Conservation (phyloP, 2,113 vertebrate species). For the Grallaria varia region DNA sequence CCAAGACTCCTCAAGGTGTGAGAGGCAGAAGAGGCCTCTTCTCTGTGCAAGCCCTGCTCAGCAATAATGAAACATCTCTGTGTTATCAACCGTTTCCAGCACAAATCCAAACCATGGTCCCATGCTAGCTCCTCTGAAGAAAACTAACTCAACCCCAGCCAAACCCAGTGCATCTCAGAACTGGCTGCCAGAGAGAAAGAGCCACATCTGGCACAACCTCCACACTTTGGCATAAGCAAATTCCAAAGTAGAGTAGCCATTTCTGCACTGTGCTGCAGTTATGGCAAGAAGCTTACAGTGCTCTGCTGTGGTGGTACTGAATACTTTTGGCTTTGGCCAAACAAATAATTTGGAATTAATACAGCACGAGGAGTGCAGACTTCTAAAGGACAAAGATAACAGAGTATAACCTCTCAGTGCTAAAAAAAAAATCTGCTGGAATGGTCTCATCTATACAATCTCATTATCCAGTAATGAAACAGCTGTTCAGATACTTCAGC, state of each 20-base stretch:
- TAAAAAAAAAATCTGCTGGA: neutral
- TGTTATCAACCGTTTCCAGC: neutral
- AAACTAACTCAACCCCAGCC: neutral
- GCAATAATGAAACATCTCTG: neutral
- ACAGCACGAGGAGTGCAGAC: neutral
- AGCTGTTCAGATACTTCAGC: neutral
- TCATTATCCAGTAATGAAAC: neutral
- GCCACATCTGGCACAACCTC: neutral
- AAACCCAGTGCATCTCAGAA: neutral
- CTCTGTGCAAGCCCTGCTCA: neutral
- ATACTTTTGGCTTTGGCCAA: neutral
- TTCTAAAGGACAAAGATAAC: neutral
- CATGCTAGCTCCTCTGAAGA: neutral
- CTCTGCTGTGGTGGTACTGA: neutral
- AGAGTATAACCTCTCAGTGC: neutral
- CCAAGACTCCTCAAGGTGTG: rapidly evolving
- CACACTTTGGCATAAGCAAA: neutral
- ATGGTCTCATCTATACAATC: neutral
- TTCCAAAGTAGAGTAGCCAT: neutral
- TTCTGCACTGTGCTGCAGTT: neutral
- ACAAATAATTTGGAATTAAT: neutral
- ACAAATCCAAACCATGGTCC: neutral
- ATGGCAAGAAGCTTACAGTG: neutral
- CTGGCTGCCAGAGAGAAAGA: neutral
- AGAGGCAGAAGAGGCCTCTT: neutral